phyloP scores from a whole-genome alignment of 2,888 invertebrate genomes.

The Ditula angustiorana region DNA sequence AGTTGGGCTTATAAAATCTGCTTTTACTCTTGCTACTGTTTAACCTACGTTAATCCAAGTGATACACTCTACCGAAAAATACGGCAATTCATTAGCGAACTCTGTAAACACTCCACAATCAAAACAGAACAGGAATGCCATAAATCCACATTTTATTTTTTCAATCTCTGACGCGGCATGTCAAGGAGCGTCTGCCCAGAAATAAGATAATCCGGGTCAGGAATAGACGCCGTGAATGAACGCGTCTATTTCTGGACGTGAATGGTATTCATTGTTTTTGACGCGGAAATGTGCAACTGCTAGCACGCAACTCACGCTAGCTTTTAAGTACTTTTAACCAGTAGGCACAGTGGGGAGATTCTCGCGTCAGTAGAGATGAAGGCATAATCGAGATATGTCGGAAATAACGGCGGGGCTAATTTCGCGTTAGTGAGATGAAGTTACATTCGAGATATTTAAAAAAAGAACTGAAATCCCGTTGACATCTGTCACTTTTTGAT shows the following conservation, averaged over 20 bases:
- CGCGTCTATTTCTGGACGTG: slow-evolving; percentile 36
- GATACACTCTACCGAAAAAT: not conserved
- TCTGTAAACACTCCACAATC: not conserved
- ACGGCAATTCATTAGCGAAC: not conserved
- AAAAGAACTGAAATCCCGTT: too few relatives aligned
- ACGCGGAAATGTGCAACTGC: slow-evolving; percentile 29
- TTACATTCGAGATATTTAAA: too few relatives aligned
- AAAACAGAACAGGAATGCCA: not conserved
- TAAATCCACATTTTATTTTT: slow-evolving; percentile 19
- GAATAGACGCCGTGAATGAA: slow-evolving; percentile 38
- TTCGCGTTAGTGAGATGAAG: too few relatives aligned
- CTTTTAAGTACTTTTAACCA: too few relatives aligned
- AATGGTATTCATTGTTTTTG: slow-evolving; percentile 35
- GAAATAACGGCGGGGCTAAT: too few relatives aligned
- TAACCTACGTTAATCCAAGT: not conserved
- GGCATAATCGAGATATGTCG: too few relatives aligned
- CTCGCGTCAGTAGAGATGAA: too few relatives aligned
- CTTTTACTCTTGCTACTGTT: too few relatives aligned
- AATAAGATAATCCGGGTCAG: slow-evolving; percentile 34
- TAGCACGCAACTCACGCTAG: slow-evolving; percentile 11
- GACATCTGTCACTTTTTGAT: too few relatives aligned
- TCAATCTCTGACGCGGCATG: slow-evolving; percentile 31
- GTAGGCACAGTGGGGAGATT: too few relatives aligned
- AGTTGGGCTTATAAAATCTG: too few relatives aligned
- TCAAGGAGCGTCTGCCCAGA: slow-evolving; percentile 38